Conservation (phyloP, 2,888 invertebrate species). For the Lepidochrysops patricia region DNA sequence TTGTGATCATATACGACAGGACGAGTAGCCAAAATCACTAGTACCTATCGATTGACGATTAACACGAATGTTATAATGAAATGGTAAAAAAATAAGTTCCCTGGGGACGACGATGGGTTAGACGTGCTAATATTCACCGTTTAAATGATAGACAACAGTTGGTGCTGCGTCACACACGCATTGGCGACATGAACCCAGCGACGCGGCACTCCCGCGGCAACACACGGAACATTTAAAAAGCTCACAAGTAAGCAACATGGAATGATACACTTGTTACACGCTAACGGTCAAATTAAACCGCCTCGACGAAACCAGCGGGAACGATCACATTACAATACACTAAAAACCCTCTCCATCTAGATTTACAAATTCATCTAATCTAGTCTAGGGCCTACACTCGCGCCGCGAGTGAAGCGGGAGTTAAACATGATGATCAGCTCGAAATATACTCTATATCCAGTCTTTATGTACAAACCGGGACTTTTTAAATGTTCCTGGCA, state of each 20-base stretch:
- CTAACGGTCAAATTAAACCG: neutral
- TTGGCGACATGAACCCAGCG: neutral
- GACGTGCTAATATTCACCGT: neutral
- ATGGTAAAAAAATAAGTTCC: neutral
- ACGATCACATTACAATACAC: neutral
- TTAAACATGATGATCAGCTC: neutral
- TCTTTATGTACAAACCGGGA: constrained; percentile 12
- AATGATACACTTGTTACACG: neutral
- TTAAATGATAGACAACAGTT: neutral
- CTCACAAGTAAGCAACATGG: neutral
- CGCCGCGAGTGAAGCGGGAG: neutral
- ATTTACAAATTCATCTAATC: neutral
- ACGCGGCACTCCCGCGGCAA: constrained; percentile 4
- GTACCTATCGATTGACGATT: neutral
- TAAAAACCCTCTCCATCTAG: neutral
- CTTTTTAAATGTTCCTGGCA: constrained; percentile 12
- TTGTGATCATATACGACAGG: neutral
- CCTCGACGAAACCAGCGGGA: neutral
- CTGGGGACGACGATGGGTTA: neutral
- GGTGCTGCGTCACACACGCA: too few relatives aligned
- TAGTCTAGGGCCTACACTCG: constrained; percentile 2
- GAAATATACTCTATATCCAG: constrained; percentile 8
- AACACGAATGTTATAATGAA: neutral
- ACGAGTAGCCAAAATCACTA: neutral
- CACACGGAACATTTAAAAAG: constrained; percentile 12